Evolutionary conservation across 1,140 invertebrate species (phyloP), one percentile per base, ranked within the genome.

Genomic region (Bombus huntii): DNA sequence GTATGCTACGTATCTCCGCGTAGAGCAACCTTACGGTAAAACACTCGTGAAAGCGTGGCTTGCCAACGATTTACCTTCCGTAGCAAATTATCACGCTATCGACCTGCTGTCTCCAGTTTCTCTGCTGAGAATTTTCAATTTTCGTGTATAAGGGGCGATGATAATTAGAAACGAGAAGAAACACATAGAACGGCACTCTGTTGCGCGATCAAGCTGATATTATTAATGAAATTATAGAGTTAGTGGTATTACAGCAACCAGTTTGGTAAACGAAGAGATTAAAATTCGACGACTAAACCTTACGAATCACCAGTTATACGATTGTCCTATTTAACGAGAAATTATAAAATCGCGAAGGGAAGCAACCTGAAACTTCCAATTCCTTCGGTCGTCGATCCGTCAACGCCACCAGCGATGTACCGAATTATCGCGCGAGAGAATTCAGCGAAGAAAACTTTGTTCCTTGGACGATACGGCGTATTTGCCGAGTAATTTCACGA

Each of bases 401-500:
- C 34, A 34, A 34, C 34, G 0, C 5, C 18, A 18, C 47, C 47
- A 6, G 1, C 47, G 18, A 22, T 8, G 18, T 53, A 4, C 3
- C 9, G 9, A 73, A 13, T 47, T 73, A 73, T 44, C 39, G 39
- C 13, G 5, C 15, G 15, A 18, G 31, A 22, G 6, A 22, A 18
- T 31, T 18, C 31, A 9, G 47, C 47, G 47, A 53, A 53, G n/a
- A 37, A 57, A 66, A 76, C 25, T 53, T 31, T 39, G 31, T 66
- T 22, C 72, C 37, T 15, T 3, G 1, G 22, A 66, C 71, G 42
- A 28, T 15, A 66, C 53, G 62, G 31, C 31, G 34, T 28, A 37
- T 57, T 86, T 65, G 22, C 65, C 57, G 47, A 59, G 74, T 73
- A 42, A 79, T 62, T 79, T 74, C 10, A 73, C 74, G 73, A 72